Evolutionary conservation across 2,797 vertebrate genomes (phyloP).

Genomic region (Platalea minor): DNA sequence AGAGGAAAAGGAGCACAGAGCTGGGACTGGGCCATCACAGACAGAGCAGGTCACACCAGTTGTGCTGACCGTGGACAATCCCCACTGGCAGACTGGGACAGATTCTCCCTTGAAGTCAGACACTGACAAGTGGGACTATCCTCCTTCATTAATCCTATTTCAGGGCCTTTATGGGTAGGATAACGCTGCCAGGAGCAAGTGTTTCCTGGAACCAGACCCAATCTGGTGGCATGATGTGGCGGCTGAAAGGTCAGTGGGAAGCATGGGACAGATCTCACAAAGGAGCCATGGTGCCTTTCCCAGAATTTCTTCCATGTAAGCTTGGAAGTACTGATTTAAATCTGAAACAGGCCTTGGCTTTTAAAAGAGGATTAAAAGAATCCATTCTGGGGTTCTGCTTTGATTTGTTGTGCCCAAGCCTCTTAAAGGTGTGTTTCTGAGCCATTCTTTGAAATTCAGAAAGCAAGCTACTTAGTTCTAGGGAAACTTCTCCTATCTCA

Average conservation of each 20-base stretch:
- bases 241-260: background rate
- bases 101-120: background rate
- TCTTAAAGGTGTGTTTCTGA: background rate
- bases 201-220: background rate
- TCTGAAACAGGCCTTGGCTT: background rate
- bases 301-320: background rate
- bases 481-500: background rate
- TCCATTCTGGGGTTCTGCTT: background rate
- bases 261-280: background rate
- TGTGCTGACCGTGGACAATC: background rate
- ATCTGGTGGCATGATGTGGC: background rate
- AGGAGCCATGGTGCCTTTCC: background rate
- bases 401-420: background rate
- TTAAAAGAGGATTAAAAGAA: background rate
- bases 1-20: background rate
- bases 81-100: background rate
- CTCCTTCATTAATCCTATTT: background rate
- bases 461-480: background rate
- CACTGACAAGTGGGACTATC: background rate
- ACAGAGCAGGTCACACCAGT: background rate
- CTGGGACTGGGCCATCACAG: background rate
- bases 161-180: background rate
- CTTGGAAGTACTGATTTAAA: background rate
- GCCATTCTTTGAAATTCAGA: background rate
- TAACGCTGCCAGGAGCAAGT: background rate